These are phyloP conservation scores for Pluvialis apricaria DNA, from an alignment of 2,113 vertebrate species.

Conservation along the genomic window DNA sequence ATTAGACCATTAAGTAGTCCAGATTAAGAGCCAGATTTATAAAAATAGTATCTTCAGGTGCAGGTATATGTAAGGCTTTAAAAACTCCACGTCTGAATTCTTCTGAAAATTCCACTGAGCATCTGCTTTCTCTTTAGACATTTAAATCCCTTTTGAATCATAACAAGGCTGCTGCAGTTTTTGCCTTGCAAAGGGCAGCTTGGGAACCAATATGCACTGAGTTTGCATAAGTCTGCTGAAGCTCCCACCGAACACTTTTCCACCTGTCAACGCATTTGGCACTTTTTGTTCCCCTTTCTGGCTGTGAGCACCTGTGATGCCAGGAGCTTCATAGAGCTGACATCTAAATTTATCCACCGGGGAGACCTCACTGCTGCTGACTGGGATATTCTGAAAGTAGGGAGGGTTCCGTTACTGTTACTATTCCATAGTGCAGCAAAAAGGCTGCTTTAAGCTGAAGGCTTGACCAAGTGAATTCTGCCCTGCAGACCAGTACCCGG, in stretches of 20 bases:
- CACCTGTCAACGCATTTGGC: not conserved
- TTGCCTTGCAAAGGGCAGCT: slow-evolving; percentile 39
- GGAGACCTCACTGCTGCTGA: not conserved
- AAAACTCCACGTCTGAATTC: not conserved
- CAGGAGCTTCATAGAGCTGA: not conserved
- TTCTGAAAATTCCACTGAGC: not conserved
- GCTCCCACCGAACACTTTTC: not conserved
- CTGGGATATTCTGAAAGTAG: not conserved
- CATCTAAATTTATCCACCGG: not conserved
- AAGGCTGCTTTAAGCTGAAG: not conserved
- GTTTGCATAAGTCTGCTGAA: not conserved
- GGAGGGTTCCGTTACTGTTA: not conserved
- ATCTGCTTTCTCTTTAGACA: not conserved
- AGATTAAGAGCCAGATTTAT: not conserved
- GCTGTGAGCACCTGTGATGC: not conserved
- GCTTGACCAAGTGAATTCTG: not conserved
- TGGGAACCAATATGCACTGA: not conserved
- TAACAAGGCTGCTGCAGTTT: not conserved
- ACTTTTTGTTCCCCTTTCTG: not conserved
- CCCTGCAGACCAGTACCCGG: not conserved
- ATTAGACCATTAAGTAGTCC: not conserved
- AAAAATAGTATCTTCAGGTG: not conserved
- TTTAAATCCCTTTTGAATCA: not conserved
- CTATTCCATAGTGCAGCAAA: not conserved
- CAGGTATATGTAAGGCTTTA: not conserved